These are phyloP conservation scores for Eleutherodactylus coqui DNA, from an alignment of 2,797 vertebrate genomes.

Conservation along the genomic window DNA sequence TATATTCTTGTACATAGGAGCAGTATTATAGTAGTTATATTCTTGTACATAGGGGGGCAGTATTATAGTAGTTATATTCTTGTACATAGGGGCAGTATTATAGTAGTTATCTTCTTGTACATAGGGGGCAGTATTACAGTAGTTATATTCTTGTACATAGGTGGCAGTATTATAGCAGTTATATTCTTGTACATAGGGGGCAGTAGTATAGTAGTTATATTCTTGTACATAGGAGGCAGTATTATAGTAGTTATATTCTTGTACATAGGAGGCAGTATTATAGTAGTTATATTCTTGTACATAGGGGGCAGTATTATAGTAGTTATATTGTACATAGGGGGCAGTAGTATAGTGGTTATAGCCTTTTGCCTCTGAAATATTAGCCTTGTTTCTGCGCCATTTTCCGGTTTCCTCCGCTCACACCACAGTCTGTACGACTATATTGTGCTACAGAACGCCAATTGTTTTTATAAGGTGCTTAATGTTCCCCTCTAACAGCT, in stretches of 20 bases:
- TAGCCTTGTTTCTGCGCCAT: no score
- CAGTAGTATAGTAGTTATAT: not conserved
- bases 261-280: not conserved
- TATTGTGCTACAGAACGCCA: no score
- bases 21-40: not conserved
- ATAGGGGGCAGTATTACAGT: no score
- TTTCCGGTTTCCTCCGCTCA: not conserved
- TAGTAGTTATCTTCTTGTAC: no score
- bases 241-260: no score
- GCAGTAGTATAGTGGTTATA: not conserved
- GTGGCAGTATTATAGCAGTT: no score
- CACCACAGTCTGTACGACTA: no score
- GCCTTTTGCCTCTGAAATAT: no score
- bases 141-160: no score
- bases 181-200: no score
- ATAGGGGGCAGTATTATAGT: not conserved
- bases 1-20: not conserved
- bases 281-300: not conserved
- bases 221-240: not conserved
- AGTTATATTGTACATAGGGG: not conserved
- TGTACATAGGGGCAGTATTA: not conserved
- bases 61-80: conserved; percentile 4
- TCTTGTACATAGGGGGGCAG: not conserved
- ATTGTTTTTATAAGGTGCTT: no score
- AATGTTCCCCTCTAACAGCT: no score